A percentile compares a stretch with the other conserved stretches of the same genome.
These are phyloP conservation scores for Hylyphantes graminicola DNA, from an alignment of 1,140 invertebrate species.

Conservation along the genomic window DNA sequence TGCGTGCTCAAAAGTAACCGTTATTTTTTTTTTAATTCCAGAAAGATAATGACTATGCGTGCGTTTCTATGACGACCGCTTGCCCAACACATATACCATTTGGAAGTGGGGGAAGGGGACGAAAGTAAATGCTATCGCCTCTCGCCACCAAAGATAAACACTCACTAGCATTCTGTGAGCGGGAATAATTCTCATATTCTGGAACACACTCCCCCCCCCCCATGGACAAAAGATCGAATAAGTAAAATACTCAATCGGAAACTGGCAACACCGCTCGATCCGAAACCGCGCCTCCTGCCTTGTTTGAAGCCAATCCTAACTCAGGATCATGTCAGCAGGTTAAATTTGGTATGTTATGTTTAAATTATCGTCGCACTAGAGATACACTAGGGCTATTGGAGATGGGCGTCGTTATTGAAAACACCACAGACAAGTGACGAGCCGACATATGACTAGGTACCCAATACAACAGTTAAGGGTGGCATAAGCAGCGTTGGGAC, in stretches of 20 bases:
- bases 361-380: no score
- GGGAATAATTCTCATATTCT: constrained; percentile 52
- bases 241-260: constrained; percentile 56
- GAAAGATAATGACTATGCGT: constrained; percentile 56
- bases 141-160: constrained; percentile 55
- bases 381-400: no score
- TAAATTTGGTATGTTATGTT: no score
- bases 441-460: no score
- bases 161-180: constrained; percentile 31
- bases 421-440: no score
- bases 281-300: constrained; percentile 31
- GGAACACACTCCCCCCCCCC: neutral
- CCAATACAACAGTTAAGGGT: no score
- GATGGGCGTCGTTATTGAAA: no score
- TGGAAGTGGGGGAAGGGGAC: neutral
- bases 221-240: constrained; percentile 31
- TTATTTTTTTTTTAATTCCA: constrained; percentile 39
- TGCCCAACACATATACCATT: constrained; percentile 36
- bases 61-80: constrained; percentile 36
- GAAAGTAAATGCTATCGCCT: constrained; percentile 41
- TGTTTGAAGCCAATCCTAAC: no score
- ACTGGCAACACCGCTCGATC: constrained; percentile 52
- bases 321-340: no score
- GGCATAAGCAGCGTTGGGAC: no score
- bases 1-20: constrained; percentile 29